Evolutionary conservation across 2,797 vertebrate species (phyloP).

Genomic region (Numenius phaeopus): DNA sequence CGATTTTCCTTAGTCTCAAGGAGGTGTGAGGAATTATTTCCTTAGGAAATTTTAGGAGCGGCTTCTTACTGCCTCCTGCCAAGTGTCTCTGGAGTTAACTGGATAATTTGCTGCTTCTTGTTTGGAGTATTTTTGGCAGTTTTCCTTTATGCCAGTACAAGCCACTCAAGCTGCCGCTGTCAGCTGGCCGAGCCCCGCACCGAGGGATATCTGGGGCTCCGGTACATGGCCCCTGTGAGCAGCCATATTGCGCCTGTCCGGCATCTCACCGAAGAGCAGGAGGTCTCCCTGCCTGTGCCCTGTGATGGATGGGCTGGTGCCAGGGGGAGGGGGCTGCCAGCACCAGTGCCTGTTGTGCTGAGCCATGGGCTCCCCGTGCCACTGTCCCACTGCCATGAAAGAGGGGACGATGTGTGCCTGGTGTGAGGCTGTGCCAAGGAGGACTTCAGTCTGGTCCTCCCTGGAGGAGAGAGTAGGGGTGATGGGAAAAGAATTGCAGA

Average conservation of each 20-base stretch:
- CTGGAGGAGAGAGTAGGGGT: not conserved
- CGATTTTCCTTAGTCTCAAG: constrained; percentile 16
- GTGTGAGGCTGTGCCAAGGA: rapidly evolving
- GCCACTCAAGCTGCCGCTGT: constrained; percentile 39
- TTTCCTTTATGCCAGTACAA: constrained; percentile 50
- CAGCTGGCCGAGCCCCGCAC: constrained; percentile 43
- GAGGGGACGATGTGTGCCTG: rapidly evolving
- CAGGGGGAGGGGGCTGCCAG: not conserved
- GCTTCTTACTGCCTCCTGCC: not conserved
- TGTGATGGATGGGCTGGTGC: rapidly evolving
- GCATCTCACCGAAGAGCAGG: not conserved
- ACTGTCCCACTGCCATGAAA: not conserved
- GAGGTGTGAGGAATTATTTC: constrained; percentile 50
- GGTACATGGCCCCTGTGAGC: not conserved
- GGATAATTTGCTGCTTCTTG: constrained; percentile 7
- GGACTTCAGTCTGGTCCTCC: not conserved
- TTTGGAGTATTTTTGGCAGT: constrained; percentile 47
- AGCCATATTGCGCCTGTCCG: not conserved
- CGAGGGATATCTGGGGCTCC: not conserved
- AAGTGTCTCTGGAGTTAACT: not conserved
- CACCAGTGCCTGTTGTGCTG: not conserved
- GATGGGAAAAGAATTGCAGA: not conserved
- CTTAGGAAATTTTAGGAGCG: constrained; percentile 15
- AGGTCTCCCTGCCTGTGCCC: not conserved
- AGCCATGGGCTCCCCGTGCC: rapidly evolving